Conservation (phyloP, 2,113 vertebrate genomes). For the Pterophyllum scalare region DNA sequence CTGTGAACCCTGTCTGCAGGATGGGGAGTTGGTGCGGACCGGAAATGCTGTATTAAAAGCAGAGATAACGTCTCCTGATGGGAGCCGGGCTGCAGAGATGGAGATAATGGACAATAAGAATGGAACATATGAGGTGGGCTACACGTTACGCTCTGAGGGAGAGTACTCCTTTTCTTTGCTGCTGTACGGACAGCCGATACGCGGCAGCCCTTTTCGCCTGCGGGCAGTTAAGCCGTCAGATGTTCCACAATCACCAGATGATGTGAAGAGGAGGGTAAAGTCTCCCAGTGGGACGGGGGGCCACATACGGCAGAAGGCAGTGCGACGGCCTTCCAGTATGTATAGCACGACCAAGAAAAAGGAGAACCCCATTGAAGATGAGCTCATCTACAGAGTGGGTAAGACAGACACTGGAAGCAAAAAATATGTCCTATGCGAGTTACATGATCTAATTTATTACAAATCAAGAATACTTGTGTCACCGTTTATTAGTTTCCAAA, state of each 20-base stretch:
- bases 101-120: constrained; percentile 95
- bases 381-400: constrained; percentile 92
- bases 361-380: constrained; percentile 85
- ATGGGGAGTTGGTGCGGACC: constrained; percentile 90
- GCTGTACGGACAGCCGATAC: constrained; percentile 91
- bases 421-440: not conserved
- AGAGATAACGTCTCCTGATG: constrained; percentile 82
- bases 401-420: constrained; percentile 46
- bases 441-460: not conserved
- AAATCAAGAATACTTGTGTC: not conserved
- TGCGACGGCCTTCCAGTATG: constrained; percentile 95
- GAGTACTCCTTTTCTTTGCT: constrained; percentile 87
- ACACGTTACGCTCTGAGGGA: constrained; percentile 87
- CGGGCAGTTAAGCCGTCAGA: constrained; percentile 88
- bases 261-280: constrained; percentile 93
- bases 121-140: constrained; percentile 93
- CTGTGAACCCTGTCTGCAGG: constrained; percentile 56
- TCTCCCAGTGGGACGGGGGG: constrained; percentile 89
- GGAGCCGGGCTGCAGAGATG: constrained; percentile 69
- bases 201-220: constrained; percentile 90
- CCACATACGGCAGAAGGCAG: constrained; percentile 93
- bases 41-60: constrained; percentile 89
- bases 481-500: not conserved
- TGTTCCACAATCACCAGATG: constrained; percentile 89
- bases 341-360: constrained; percentile 95